These are phyloP conservation scores for Vireo griseus DNA, from an alignment of 2,797 vertebrate genomes.

Conservation along the genomic window DNA sequence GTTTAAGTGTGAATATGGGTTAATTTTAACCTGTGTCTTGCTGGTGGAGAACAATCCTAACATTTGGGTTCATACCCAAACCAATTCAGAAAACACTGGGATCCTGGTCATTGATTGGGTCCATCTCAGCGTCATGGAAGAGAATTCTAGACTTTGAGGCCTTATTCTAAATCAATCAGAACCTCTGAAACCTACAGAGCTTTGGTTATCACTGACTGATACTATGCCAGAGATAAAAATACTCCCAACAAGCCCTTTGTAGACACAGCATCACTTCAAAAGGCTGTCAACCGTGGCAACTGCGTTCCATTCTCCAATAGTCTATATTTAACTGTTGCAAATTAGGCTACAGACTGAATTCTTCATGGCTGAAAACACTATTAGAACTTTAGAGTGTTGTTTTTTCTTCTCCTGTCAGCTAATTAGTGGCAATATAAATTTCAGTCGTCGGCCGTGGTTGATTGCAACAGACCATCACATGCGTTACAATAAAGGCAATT, in stretches of 20 bases:
- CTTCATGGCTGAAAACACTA: constrained; percentile 47
- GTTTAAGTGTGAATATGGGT: neutral
- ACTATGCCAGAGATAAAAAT: neutral
- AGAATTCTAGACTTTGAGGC: neutral
- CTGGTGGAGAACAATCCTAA: neutral
- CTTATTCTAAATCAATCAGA: neutral
- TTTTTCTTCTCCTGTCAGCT: constrained; percentile 49
- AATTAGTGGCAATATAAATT: constrained; percentile 70
- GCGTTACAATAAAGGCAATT: constrained; percentile 65
- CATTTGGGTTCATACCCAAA: neutral
- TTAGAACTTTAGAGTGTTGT: constrained; percentile 44
- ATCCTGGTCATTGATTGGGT: neutral
- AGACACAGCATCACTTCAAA: constrained; percentile 33
- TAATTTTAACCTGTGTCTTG: neutral
- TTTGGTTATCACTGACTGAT: constrained; percentile 2
- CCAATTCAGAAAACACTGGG: neutral
- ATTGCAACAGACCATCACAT: constrained; percentile 73
- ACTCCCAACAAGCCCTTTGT: constrained; percentile 14
- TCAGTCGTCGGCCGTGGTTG: constrained; percentile 25
- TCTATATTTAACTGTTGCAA: constrained; percentile 62
- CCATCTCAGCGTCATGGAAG: neutral
- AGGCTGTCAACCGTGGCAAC: neutral
- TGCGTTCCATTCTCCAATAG: constrained; percentile 5
- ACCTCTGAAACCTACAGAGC: neutral
- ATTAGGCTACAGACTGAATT: constrained; percentile 48